Percentiles rank a stretch among this genome's conserved stretches.
Evolutionary conservation across 2,113 vertebrate genomes (phyloP).

Genomic region (Theristicus caerulescens): DNA sequence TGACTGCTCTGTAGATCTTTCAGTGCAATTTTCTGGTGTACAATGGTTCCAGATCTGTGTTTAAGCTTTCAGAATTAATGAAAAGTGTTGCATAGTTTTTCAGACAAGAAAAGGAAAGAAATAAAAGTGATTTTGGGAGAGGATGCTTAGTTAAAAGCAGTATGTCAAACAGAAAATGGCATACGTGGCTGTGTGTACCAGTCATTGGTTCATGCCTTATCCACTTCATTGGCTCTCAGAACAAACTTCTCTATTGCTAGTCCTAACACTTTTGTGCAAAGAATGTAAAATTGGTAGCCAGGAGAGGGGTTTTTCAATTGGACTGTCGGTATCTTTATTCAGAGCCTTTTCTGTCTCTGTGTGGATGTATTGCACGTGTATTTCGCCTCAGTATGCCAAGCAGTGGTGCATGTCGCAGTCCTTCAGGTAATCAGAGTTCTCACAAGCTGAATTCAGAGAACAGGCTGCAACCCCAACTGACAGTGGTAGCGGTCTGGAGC

Average conservation of each 20-base stretch:
- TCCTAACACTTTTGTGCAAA: background rate
- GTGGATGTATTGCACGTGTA: accelerated
- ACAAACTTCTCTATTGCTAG: background rate
- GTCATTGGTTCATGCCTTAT: background rate
- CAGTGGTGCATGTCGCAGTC: background rate
- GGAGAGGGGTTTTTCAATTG: too few relatives aligned
- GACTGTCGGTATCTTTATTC: too few relatives aligned
- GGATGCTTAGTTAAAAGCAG: background rate
- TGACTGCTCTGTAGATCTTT: background rate
- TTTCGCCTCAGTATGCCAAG: background rate
- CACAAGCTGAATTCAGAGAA: background rate
- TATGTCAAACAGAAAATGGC: background rate
- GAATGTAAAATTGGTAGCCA: too few relatives aligned
- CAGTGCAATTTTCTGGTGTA: background rate
- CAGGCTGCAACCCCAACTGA: background rate
- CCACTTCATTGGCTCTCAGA: background rate
- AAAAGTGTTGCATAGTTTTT: background rate
- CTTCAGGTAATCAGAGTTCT: background rate
- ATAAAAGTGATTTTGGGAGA: background rate
- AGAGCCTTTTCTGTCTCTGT: too few relatives aligned
- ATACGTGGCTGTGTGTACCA: background rate
- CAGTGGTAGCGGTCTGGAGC: too few relatives aligned
- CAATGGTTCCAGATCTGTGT: background rate
- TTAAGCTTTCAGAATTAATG: background rate
- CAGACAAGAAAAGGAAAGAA: background rate